phyloP scores from a whole-genome alignment of 2,113 vertebrate genomes.

The Mirza zaza region DNA sequence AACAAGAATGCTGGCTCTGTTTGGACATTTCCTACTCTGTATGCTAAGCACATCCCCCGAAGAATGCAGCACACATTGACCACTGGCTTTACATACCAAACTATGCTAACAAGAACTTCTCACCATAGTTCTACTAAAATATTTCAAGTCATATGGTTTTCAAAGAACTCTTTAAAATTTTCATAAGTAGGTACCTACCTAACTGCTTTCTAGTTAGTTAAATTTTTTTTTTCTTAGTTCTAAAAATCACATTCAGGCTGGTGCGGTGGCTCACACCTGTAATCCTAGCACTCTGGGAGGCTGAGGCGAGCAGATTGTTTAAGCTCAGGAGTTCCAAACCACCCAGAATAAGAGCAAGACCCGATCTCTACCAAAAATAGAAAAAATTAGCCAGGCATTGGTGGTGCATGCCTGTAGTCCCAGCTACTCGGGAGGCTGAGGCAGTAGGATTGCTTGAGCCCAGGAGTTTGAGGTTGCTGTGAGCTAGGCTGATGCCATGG shows the following conservation, averaged over 20 bases:
- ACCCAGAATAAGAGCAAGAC: too few species aligned
- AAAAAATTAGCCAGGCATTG: too few species aligned
- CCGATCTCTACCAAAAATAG: too few species aligned
- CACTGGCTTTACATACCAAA: constrained; percentile 70
- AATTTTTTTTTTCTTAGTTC: constrained; percentile 39
- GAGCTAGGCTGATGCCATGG: too few species aligned
- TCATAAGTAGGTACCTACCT: not conserved
- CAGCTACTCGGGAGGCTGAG: too few species aligned
- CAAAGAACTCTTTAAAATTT: constrained; percentile 12
- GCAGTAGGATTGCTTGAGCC: too few species aligned
- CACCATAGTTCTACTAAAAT: not conserved
- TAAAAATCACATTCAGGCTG: constrained; percentile 33
- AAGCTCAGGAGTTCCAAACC: too few species aligned
- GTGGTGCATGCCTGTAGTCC: too few species aligned
- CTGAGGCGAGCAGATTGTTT: too few species aligned
- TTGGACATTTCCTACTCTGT: constrained; percentile 76
- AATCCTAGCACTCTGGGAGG: too few species aligned
- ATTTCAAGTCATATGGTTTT: not conserved
- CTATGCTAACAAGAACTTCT: not conserved
- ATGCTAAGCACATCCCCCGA: constrained; percentile 81
- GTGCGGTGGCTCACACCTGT: too few species aligned
- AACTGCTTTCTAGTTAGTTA: constrained; percentile 3
- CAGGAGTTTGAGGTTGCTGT: too few species aligned
- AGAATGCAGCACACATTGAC: constrained; percentile 72
- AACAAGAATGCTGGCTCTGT: constrained; percentile 75